Evolutionary conservation across 2,797 vertebrate species (phyloP).

Genomic region (Masticophis lateralis): DNA sequence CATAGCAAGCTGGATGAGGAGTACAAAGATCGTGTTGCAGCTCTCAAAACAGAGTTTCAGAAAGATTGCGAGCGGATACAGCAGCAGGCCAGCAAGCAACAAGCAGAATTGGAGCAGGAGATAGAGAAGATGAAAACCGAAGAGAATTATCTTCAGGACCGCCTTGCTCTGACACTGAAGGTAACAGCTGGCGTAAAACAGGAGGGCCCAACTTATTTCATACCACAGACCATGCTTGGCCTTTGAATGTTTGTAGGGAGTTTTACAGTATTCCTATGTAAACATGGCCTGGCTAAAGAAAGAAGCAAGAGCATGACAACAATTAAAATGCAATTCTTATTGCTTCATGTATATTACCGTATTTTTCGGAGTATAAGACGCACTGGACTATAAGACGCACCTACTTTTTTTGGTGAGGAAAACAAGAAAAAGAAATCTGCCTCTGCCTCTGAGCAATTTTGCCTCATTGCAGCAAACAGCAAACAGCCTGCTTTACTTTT

Average conservation of each 20-base stretch:
- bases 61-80: slow-evolving; percentile 87
- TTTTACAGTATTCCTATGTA: neutral
- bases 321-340: neutral
- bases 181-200: slow-evolving; percentile 60
- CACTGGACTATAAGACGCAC: no score
- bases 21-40: slow-evolving; percentile 81
- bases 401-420: no score
- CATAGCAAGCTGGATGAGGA: slow-evolving; percentile 90
- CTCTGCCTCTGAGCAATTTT: no score
- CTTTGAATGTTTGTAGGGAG: neutral
- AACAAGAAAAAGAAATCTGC: no score
- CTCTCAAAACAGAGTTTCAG: slow-evolving; percentile 78
- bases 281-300: neutral
- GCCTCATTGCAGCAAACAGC: no score
- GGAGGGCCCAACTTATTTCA: neutral
- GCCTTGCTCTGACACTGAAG: slow-evolving; percentile 87
- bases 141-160: slow-evolving; percentile 84
- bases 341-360: neutral
- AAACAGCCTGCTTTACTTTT: no score
- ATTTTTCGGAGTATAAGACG: no score
- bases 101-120: slow-evolving; percentile 83
- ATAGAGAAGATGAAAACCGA: slow-evolving; percentile 83
- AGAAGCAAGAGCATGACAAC: neutral
- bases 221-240: neutral
- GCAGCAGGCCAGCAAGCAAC: slow-evolving; percentile 84